These are phyloP conservation scores for Gisinianus flammeolus DNA, from an alignment of 2,888 invertebrate genomes.

Conservation along the genomic window DNA sequence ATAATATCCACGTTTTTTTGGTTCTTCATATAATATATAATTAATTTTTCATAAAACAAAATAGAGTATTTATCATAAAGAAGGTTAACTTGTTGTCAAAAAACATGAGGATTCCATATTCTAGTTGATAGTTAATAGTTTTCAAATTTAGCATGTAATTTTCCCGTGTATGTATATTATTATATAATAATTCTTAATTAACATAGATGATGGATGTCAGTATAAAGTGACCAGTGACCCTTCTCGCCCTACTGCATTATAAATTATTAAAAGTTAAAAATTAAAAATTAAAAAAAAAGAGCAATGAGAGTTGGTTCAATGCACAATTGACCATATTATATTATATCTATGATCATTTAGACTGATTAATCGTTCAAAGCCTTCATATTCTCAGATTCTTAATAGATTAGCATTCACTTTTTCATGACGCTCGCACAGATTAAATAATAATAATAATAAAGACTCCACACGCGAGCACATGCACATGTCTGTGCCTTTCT, in stretches of 20 bases:
- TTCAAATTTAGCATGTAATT: neutral
- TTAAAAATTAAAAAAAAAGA: too few species aligned
- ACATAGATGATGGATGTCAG: neutral
- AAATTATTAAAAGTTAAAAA: too few species aligned
- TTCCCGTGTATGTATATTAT: neutral
- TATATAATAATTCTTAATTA: neutral
- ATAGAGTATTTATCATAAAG: neutral
- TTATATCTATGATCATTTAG: conserved; percentile 3
- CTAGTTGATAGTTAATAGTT: neutral
- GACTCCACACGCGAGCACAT: neutral
- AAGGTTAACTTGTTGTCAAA: conserved; percentile 12
- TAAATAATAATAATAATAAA: neutral
- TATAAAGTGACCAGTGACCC: neutral
- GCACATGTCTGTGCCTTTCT: neutral
- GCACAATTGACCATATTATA: neutral
- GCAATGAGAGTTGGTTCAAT: neutral
- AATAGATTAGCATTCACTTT: conserved; percentile 22
- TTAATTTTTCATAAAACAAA: neutral
- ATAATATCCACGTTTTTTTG: neutral
- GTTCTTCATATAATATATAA: neutral
- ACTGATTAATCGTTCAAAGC: conserved; percentile 16
- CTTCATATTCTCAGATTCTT: conserved; percentile 7
- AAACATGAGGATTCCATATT: neutral
- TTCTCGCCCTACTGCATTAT: neutral
- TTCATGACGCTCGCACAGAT: conserved; percentile 8